Conservation (phyloP, 2,888 invertebrate genomes). For the Cosmia trapezina region DNA sequence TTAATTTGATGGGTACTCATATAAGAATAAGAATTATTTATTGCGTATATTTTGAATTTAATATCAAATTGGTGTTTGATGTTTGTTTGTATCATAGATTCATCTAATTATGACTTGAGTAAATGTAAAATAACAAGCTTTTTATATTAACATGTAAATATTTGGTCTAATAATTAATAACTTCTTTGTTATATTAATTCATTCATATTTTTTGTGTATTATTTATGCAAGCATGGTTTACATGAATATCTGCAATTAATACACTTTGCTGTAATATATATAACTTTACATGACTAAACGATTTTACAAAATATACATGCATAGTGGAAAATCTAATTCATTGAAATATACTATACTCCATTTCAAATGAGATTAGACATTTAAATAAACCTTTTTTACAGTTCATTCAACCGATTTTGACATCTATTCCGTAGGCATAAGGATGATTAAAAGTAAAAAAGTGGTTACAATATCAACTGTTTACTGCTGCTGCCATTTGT, state of each 20-base stretch:
- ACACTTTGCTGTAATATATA: not conserved
- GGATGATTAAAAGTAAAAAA: no score
- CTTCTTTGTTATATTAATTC: not conserved
- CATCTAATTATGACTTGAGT: not conserved
- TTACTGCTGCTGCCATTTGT: no score
- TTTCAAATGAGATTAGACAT: no score
- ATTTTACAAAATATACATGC: not conserved
- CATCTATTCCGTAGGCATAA: no score
- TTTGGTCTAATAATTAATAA: not conserved
- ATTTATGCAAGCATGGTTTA: constrained; percentile 2
- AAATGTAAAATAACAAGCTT: not conserved
- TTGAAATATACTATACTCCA: not conserved
- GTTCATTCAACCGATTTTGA: no score
- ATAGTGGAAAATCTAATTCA: not conserved
- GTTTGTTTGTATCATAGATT: constrained; percentile 15
- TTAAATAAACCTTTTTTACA: no score
- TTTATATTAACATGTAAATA: not conserved
- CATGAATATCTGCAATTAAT: not conserved
- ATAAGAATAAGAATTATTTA: no score
- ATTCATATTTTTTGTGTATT: not conserved
- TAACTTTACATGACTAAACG: not conserved
- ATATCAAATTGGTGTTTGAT: constrained; percentile 2
- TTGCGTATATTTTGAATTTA: not conserved
- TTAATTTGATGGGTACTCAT: not conserved
- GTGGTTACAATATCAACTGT: no score